These are phyloP conservation scores for Stichodactyla helianthus DNA, from an alignment of 64 coral and sea anemone genomes.

Conservation along the genomic window DNA sequence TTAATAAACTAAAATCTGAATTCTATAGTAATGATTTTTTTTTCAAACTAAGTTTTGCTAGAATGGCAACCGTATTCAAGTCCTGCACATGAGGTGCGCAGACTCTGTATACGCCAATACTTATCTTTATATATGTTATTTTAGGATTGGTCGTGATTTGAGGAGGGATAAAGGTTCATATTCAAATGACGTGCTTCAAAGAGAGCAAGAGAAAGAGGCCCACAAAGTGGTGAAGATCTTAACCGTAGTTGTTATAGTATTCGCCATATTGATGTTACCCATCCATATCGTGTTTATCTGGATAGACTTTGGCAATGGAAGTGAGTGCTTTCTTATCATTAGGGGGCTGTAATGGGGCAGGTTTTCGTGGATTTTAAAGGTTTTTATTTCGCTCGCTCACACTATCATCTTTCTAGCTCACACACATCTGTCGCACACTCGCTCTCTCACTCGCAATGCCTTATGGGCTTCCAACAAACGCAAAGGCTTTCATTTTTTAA, in stretches of 20 bases:
- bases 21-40: no score
- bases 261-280: constrained; percentile 75
- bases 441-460: no score
- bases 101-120: not conserved
- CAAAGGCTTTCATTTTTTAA: no score
- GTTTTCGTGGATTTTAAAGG: not conserved
- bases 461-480: no score
- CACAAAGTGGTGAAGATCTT: constrained; percentile 85
- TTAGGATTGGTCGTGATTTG: constrained; percentile 82
- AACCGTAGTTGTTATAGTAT: constrained; percentile 78
- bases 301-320: constrained; percentile 70
- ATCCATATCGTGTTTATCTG: constrained; percentile 73
- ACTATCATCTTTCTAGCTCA: not conserved
- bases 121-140: not conserved
- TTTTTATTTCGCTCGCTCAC: not conserved
- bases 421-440: no score
- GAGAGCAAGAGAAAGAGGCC: constrained; percentile 81
- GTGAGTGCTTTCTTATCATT: constrained; percentile 25
- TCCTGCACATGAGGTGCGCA: not conserved
- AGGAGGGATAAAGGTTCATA: constrained; percentile 74
- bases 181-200: constrained; percentile 68
- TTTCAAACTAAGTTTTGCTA: no score
- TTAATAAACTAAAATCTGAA: no score
- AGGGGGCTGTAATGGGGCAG: not conserved
- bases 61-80: no score